phyloP scores from a whole-genome alignment of 2,113 vertebrate species.

The Vulpes lagopus region DNA sequence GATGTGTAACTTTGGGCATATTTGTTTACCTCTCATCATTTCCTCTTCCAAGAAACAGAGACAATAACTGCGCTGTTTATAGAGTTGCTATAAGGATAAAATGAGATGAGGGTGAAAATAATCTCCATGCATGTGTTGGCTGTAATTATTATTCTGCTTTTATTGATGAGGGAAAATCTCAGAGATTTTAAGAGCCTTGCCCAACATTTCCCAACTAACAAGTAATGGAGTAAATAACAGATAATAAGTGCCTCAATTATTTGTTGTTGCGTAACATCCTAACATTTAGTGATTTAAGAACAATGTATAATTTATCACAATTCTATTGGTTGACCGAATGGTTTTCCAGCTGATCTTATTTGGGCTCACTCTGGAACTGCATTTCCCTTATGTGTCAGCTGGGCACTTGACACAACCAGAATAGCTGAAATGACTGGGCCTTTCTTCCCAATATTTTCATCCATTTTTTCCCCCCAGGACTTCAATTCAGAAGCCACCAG shows the following conservation, averaged over 20 bases:
- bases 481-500: not conserved
- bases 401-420: not conserved
- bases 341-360: not conserved
- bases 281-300: not conserved
- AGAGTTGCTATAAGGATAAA: not conserved
- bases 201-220: not conserved
- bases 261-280: not conserved
- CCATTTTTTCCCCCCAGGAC: not conserved
- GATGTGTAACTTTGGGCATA: not conserved
- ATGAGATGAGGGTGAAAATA: not conserved
- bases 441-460: not conserved
- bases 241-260: not conserved
- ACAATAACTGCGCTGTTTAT: not conserved
- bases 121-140: not conserved
- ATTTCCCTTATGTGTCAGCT: not conserved
- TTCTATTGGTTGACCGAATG: not conserved
- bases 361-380: not conserved
- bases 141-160: not conserved
- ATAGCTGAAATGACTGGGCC: fast-evolving
- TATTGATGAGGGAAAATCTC: not conserved
- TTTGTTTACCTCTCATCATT: not conserved
- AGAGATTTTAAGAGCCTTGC: not conserved
- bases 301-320: not conserved
- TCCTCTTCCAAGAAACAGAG: not conserved
- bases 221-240: not conserved